Base-by-base conservation (phyloP, 2,113 vertebrate species). In the Rhinoderma darwinii region DNA sequence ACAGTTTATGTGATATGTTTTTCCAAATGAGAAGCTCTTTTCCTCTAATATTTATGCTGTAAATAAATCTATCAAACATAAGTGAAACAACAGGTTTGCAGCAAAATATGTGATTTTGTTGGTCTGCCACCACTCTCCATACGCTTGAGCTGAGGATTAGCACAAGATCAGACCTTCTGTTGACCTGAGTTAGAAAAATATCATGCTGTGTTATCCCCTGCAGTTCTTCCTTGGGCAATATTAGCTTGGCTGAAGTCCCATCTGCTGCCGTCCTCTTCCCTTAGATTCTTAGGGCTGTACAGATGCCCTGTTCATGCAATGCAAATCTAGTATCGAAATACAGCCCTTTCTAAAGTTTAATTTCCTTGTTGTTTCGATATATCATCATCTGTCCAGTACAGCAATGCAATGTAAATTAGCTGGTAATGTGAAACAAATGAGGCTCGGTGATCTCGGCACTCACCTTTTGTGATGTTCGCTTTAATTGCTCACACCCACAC, bases 401-500 rank as follows among this genome's bases (percentile, higher is more conserved):
- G 30, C 75, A 54, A 80, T 56, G 41, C n/a, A 80, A 47, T 79
- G 75, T 32, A 56, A 80, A 86, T 80, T 56, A 80, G 35, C 30
- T 43, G 17, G 70, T 80, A 86, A 80, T 80, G 75, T 47, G 74
- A 79, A 79, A 70, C 17, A 86, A 86, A 86, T 79, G 35, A 86
- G 12, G 5, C 32, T 86, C 20, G 27, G 43, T 41, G 43, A 79
- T 75, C 59, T 66, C 73, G 0, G 84, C 25, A 25, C 25, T 86
- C 75, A 70, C 75, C 84, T 79, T 75, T 84, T 76, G 18, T 79
- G 61, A 86, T 86, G 56, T 66, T 78, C 59, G 1, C 59, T 68
- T 63, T 68, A 86, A 86, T 86, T 86, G 84, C 73, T 70, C 27
- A 79, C 61, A 75, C 83, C 83, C 72, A 75, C 83, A 61, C 72